A percentile compares a stretch with the other conserved stretches of the same genome.
Evolutionary conservation across 2,113 vertebrate species (phyloP).

Genomic region (Saiga tatarica): DNA sequence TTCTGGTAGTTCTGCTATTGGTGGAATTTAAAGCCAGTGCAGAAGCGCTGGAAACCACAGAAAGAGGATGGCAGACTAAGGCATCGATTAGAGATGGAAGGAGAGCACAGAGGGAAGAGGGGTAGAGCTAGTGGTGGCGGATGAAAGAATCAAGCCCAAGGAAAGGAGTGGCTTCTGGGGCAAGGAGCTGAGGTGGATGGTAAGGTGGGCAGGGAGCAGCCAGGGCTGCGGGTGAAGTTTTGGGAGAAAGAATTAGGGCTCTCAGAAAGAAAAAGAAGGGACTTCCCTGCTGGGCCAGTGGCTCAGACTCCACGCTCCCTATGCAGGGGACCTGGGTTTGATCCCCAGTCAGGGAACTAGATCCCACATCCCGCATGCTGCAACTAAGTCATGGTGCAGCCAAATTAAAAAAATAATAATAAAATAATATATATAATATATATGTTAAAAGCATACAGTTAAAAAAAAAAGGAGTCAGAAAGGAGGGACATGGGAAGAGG

Average conservation of each 20-base stretch:
- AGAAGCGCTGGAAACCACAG: neutral
- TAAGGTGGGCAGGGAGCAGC: neutral
- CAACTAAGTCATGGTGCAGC: neutral
- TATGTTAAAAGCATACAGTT: neutral
- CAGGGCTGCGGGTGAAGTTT: neutral
- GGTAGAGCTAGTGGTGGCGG: neutral
- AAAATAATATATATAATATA: too few species aligned
- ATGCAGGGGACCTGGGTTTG: neutral
- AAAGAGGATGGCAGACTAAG: neutral
- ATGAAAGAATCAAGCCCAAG: neutral
- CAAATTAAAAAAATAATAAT: neutral
- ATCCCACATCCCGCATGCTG: neutral
- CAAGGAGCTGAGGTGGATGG: neutral
- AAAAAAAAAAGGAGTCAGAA: neutral
- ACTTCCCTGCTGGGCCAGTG: neutral
- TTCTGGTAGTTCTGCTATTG: neutral
- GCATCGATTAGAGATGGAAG: neutral
- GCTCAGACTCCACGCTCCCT: neutral
- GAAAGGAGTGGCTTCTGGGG: neutral
- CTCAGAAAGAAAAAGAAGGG: neutral
- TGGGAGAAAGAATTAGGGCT: neutral
- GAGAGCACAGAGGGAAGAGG: neutral
- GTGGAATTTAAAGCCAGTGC: neutral
- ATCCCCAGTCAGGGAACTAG: neutral
- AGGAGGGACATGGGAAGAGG: neutral